These are phyloP conservation scores for Malthinus flaveolus DNA, from an alignment of 2,888 invertebrate species.

Conservation along the genomic window DNA sequence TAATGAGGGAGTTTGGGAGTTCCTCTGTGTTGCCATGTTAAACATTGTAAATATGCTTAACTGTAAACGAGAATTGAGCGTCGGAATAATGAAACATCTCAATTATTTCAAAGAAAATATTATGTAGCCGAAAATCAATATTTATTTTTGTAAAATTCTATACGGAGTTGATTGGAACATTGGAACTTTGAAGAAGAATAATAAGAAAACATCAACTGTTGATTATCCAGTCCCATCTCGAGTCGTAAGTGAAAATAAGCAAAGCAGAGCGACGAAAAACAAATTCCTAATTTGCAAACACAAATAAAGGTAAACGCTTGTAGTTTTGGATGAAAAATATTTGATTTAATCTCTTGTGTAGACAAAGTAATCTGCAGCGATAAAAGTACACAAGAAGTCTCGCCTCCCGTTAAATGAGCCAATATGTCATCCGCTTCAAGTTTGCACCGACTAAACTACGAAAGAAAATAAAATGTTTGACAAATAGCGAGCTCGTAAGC, in stretches of 20 bases:
- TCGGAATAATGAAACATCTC: too few species aligned
- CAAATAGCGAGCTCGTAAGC: slow-evolving; percentile 53
- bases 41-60: too few species aligned
- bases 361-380: slow-evolving; percentile 55
- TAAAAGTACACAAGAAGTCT: slow-evolving; percentile 54
- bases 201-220: slow-evolving; percentile 20
- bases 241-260: slow-evolving; percentile 5
- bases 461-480: slow-evolving; percentile 56
- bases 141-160: too few species aligned
- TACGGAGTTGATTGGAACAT: too few species aligned
- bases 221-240: slow-evolving; percentile 14
- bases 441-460: slow-evolving; percentile 44
- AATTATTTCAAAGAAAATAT: too few species aligned
- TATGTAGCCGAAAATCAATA: too few species aligned
- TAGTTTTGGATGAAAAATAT: slow-evolving; percentile 52
- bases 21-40: too few species aligned
- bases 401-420: slow-evolving; percentile 39
- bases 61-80: too few species aligned
- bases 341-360: slow-evolving; percentile 56
- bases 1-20: too few species aligned
- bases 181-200: too few species aligned
- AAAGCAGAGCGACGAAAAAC: slow-evolving; percentile 12
- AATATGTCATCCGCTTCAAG: slow-evolving; percentile 35
- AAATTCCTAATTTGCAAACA: slow-evolving; percentile 25
- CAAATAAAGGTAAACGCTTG: slow-evolving; percentile 28